A percentile compares a stretch with the other conserved stretches of the same genome.
phyloP scores from a whole-genome alignment of 2,888 invertebrate genomes.

The Liopterus haemorrhoidalis region DNA sequence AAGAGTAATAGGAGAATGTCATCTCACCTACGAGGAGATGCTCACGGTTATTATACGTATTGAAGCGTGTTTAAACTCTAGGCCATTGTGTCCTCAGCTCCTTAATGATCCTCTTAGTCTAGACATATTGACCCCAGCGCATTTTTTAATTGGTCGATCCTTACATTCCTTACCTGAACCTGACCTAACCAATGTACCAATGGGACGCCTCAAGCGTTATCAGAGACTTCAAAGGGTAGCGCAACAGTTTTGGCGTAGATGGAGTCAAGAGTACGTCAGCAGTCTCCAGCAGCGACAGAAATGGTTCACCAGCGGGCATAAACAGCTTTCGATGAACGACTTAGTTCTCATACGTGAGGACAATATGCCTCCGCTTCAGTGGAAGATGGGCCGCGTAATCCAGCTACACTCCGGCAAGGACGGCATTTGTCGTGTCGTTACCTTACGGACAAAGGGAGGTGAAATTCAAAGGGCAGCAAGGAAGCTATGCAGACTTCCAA shows the following conservation, averaged over 20 bases:
- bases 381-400: conserved; percentile 11
- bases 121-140: conserved; percentile 24
- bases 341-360: conserved; percentile 5
- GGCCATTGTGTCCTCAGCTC: conserved; percentile 17
- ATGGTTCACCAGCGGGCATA: conserved; percentile 11
- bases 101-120: conserved; percentile 18
- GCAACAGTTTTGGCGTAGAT: conserved; percentile 30
- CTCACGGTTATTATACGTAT: no score
- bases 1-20: not conserved
- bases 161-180: conserved; percentile 20
- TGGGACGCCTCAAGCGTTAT: conserved; percentile 12
- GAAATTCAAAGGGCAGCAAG: no score
- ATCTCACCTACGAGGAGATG: no score
- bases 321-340: conserved; percentile 1
- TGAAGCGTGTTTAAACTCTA: no score
- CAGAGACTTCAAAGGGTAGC: conserved; percentile 16
- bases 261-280: conserved; percentile 27
- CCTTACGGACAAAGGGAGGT: no score
- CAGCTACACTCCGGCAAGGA: conserved; percentile 13
- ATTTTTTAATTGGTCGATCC: conserved; percentile 25
- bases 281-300: conserved; percentile 15
- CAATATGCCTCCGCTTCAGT: conserved; percentile 5
- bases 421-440: conserved; percentile 9
- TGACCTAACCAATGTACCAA: not conserved
- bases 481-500: no score